A percentile compares a stretch with the other conserved stretches of the same genome.
Evolutionary conservation across 2,113 vertebrate species (phyloP).

Genomic region (pig (Sus scrofa)): T2T-Sscrofa CM000817.6:123172001-123172500

Average conservation of each 20-base stretch:
- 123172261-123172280: constrained; percentile 9
- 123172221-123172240: not conserved
- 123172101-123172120: too few species aligned
- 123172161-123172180: too few species aligned
- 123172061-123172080: not conserved
- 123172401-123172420: not conserved
- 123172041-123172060: constrained; percentile 19
- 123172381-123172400: not conserved
- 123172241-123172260: constrained; percentile 21
- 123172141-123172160: too few species aligned
- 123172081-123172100: too few species aligned
- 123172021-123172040: constrained; percentile 18
- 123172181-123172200: too few species aligned
- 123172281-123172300: not conserved
- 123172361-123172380: not conserved
- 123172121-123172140: too few species aligned
- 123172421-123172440: not conserved
- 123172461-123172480: constrained; percentile 9
- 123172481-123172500: not conserved
- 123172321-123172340: not conserved
- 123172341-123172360: not conserved
- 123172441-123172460: not conserved
- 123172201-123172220: too few species aligned
- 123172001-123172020: not conserved
- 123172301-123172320: not conserved